A percentile compares a stretch with the other conserved stretches of the same genome.
These are phyloP conservation scores for Psittacula cyanocephala DNA, from an alignment of 2,113 vertebrate genomes.

Conservation along the genomic window DNA sequence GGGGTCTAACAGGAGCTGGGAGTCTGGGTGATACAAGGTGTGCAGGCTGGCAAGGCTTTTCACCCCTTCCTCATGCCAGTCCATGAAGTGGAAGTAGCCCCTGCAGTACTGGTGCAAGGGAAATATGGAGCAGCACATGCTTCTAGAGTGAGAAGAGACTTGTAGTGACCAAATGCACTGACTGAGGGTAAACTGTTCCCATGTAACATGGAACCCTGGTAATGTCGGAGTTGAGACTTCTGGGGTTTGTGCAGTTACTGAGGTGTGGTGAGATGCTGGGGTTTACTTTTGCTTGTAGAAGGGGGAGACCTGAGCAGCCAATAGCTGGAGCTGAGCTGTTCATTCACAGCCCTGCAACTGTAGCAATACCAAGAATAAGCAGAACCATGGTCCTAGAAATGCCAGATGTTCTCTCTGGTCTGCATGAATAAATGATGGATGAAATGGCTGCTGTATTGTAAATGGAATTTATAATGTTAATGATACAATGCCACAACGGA, in stretches of 20 bases:
- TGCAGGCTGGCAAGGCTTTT: neutral
- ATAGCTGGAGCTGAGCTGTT: neutral
- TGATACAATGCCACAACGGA: neutral
- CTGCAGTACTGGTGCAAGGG: accelerated
- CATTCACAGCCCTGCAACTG: neutral
- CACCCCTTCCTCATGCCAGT: neutral
- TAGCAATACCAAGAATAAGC: neutral
- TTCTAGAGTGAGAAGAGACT: neutral
- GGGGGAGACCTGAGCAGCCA: neutral
- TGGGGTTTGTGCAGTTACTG: neutral
- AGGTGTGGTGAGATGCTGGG: neutral
- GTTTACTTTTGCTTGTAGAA: neutral
- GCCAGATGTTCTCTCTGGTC: neutral
- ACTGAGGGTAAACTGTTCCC: neutral
- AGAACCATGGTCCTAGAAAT: neutral
- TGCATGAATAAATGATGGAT: slow-evolving; percentile 59
- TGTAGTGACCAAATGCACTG: accelerated
- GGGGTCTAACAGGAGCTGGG: neutral
- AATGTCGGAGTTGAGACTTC: neutral
- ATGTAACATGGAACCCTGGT: accelerated
- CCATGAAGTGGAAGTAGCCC: neutral
- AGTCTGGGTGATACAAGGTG: accelerated
- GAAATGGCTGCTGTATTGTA: slow-evolving; percentile 23
- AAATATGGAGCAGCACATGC: accelerated
- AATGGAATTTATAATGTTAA: slow-evolving; percentile 32